A percentile compares a stretch with the other conserved stretches of the same genome.
Evolutionary conservation across 1,140 invertebrate genomes (phyloP).

Genomic region (Pseudomyrmex dendroicus): DNA sequence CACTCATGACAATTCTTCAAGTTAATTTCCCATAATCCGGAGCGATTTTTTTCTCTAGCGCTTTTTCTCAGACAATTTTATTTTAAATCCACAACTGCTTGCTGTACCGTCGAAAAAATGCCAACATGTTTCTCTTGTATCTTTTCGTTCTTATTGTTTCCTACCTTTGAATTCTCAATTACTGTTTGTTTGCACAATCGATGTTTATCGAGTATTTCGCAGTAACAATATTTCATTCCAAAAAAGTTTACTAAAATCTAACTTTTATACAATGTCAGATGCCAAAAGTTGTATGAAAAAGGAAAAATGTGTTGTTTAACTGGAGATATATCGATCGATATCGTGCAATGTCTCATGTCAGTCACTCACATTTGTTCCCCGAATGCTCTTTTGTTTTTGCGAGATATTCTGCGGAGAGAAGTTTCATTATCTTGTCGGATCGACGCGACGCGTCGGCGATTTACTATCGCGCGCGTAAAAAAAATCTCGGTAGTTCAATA

Average conservation of each 20-base stretch:
- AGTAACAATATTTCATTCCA: not conserved
- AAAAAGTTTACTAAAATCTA: slow-evolving; percentile 8
- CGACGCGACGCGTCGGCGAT: not conserved
- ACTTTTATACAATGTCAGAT: not conserved
- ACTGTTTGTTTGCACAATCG: not conserved
- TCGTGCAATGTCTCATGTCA: too few relatives aligned
- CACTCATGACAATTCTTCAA: not conserved
- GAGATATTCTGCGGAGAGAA: not conserved
- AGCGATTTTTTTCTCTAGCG: not conserved
- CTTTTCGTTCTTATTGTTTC: not conserved
- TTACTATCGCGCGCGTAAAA: not conserved
- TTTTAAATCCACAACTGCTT: not conserved
- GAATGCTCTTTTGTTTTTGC: too few relatives aligned
- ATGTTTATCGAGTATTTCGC: slow-evolving; percentile 1
- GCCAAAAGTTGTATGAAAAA: too few relatives aligned
- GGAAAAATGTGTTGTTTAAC: too few relatives aligned
- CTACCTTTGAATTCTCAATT: slow-evolving; percentile 3
- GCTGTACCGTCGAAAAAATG: not conserved
- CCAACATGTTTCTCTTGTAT: not conserved
- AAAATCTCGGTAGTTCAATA: not conserved
- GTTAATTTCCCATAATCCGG: not conserved
- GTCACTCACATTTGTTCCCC: too few relatives aligned
- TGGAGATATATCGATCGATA: too few relatives aligned
- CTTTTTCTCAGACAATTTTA: not conserved
- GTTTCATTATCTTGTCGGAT: not conserved